A percentile compares a stretch with the other conserved stretches of the same genome.
These are phyloP conservation scores for Pseudococcus jackbeardsleyi DNA, from an alignment of 2,888 invertebrate species.

Conservation along the genomic window DNA sequence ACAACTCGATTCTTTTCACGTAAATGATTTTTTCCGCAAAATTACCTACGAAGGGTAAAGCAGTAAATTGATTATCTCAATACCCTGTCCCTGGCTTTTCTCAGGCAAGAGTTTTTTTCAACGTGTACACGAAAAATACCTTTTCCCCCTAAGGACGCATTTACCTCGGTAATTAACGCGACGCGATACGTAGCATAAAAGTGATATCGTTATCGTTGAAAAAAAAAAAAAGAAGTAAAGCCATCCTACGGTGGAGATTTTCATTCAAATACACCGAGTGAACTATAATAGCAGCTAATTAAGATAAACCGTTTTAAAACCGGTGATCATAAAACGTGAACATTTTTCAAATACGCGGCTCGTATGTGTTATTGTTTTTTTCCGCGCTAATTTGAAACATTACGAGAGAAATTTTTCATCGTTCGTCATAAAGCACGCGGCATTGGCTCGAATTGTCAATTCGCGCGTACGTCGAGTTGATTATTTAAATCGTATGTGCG, in stretches of 20 bases:
- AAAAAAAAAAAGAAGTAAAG: background rate
- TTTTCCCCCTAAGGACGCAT: background rate
- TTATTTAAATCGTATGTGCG: constrained; percentile 6
- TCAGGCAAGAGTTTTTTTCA: background rate
- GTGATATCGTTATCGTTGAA: constrained; percentile 12
- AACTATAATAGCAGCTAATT: constrained; percentile 14
- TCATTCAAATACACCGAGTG: background rate
- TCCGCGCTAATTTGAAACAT: background rate
- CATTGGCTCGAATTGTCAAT: background rate
- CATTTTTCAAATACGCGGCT: background rate
- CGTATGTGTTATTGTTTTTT: background rate
- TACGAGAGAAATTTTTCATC: background rate
- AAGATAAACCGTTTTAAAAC: constrained; percentile 44
- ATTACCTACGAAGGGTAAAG: background rate
- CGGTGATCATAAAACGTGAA: constrained; percentile 23
- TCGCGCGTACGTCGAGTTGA: background rate
- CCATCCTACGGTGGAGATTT: background rate
- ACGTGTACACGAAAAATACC: background rate
- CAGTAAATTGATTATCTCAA: background rate
- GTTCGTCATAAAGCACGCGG: background rate
- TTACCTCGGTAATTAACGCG: background rate
- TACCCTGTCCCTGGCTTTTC: background rate
- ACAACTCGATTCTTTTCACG: background rate
- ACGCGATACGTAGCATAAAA: background rate
- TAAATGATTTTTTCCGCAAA: background rate